phyloP scores from a whole-genome alignment of 2,113 vertebrate genomes.

The Rhinichthys klamathensis region DNA sequence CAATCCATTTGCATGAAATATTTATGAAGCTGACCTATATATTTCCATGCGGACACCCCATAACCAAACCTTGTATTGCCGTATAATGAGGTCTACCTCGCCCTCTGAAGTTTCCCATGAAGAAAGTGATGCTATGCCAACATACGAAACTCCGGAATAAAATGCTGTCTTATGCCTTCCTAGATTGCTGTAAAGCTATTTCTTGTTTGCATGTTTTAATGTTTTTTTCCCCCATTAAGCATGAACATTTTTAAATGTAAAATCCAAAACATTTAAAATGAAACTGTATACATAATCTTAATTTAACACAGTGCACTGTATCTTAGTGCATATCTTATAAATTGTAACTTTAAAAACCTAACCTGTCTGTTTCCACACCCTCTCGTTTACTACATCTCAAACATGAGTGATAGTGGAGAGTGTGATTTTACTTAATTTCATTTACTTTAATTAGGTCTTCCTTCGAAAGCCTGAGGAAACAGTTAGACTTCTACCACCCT shows the following conservation, averaged over 20 bases:
- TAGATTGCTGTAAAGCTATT: not conserved
- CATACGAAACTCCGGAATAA: constrained; percentile 15
- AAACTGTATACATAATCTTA: too few species aligned
- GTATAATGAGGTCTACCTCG: constrained; percentile 54
- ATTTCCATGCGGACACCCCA: constrained; percentile 39
- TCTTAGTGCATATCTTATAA: too few species aligned
- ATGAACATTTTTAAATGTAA: too few species aligned
- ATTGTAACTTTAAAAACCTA: too few species aligned
- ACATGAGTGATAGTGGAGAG: constrained; percentile 18
- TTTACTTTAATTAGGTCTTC: constrained; percentile 57
- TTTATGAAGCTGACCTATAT: constrained; percentile 60
- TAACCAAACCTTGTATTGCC: constrained; percentile 46
- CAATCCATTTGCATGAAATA: constrained; percentile 59
- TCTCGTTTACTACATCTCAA: constrained; percentile 28
- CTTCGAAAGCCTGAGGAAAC: constrained; percentile 38
- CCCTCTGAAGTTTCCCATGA: constrained; percentile 22
- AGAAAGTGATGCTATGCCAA: constrained; percentile 12
- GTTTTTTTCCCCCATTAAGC: too few species aligned
- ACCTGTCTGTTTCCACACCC: not conserved
- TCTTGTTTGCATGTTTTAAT: not conserved
- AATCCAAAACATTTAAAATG: too few species aligned
- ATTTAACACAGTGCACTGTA: too few species aligned
- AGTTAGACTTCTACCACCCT: constrained; percentile 22
- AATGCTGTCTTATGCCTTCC: not conserved
- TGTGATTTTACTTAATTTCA: constrained; percentile 46